These are phyloP conservation scores for Periplaneta americana DNA, from an alignment of 1,140 invertebrate species.

Conservation along the genomic window DNA sequence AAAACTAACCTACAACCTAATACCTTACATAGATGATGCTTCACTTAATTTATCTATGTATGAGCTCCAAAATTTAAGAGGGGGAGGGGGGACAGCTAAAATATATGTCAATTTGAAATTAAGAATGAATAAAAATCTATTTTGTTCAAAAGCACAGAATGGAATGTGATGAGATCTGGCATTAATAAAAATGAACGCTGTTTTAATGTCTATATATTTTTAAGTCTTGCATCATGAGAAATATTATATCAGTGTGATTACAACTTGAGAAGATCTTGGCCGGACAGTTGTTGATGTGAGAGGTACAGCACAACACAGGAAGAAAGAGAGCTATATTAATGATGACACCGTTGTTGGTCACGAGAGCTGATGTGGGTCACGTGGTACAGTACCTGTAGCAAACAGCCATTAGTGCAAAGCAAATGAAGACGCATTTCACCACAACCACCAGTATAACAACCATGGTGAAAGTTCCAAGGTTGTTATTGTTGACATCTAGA, in stretches of 20 bases:
- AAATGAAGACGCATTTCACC: conserved; percentile 88
- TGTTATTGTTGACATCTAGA: conserved; percentile 66
- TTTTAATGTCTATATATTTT: neutral
- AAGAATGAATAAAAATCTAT: no score
- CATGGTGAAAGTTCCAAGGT: conserved; percentile 82
- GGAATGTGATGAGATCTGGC: no score
- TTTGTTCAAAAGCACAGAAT: no score
- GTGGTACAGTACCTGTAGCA: conserved; percentile 85
- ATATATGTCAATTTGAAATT: no score
- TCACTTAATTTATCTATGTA: no score
- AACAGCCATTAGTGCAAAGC: conserved; percentile 88
- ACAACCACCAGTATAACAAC: conserved; percentile 88
- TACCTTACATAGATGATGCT: no score
- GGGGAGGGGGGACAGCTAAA: no score
- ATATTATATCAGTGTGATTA: neutral
- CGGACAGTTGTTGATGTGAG: neutral
- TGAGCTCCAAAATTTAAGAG: no score
- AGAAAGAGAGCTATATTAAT: neutral
- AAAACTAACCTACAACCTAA: no score
- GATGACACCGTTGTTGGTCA: neutral
- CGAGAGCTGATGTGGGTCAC: conserved; percentile 17
- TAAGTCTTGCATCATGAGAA: neutral
- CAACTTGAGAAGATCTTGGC: neutral
- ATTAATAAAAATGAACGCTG: no score
- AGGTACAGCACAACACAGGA: no score